Evolutionary conservation across 1,140 invertebrate species (phyloP), one percentile per base, ranked within the genome.

Genomic region (Gryllus bimaculatus): DNA sequence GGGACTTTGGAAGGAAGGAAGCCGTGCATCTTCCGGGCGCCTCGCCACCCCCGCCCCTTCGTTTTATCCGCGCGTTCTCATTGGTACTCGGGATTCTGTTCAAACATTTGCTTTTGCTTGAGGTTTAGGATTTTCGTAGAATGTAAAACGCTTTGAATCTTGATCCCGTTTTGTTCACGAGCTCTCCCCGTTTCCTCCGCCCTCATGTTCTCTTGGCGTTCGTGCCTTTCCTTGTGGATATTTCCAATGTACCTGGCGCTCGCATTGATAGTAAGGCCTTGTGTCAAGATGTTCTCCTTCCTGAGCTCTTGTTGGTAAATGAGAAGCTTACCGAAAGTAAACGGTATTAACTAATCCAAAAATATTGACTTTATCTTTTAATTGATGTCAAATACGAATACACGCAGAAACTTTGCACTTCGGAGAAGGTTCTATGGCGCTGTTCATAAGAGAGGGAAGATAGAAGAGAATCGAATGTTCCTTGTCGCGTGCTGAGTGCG

Each of bases 31-130:
- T 39, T 39, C 26, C 26, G 26, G n/a, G 26, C 26, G 26, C 26
- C 26, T 39, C 26, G 26, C 26, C 26, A 39, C 26, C 26, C 26
- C 26, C 26, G 26, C 26, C 26, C 26, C 26, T 39, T 39, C 26
- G 26, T 39, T 39, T 39, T 39, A 39, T 39, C 26, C 26, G 26
- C 26, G 26, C 5, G 26, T 39, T 39, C 26, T 39, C 26, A 39
- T 39, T 39, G 26, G 26, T 39, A 39, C 26, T 39, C 26, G 26
- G n/a, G 48, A 76, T 47, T 76, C 75, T 76, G 75, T 76, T 47
- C 75, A 76, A 76, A 76, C 75, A 76, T 76, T 76, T 76, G 75
- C 75, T 47, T 47, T 47, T 15, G 26, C 75, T 76, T 76, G 75
- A 47, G 75, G 75, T 47, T 76, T 76, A 13, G 39, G 75, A 76